Evolutionary conservation across 2,797 vertebrate species (phyloP), one percentile per base, ranked within the genome.

Genomic region (Pseudomugil tenellus): DNA sequence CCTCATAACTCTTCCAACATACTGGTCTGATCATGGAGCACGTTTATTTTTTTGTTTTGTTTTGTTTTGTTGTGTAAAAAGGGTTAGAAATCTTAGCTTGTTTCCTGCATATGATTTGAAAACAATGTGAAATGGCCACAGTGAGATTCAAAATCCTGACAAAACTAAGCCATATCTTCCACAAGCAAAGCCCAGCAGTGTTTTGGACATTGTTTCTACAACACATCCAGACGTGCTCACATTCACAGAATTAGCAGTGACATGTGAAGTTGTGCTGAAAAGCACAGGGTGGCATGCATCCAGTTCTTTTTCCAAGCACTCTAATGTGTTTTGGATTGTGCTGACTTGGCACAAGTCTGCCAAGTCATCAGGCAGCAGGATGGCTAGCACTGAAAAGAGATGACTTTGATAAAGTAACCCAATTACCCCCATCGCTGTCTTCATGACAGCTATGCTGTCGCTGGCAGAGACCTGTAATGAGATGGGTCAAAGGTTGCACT

Each of bases 361-460:
- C 70, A n/a, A 78, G 85, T 66, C 81, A 66, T 86, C 85, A 87
- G 67, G 82, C 68, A 37, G 76, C 67, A 70, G 69, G 64, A 6
- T 35, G 58, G 65, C 76, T 77, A 82, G 77, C 81, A 77, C 64
- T 84, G 80, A 79, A 43, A 77, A 74, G 39, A 23, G 43, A 51
- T 68, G 80, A 89, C 83, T 78, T 82, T 90, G 86, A 89, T 78
- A 67, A 76, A 89, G 80, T 67, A 80, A 88, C 88, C 84, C 78
- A 83, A 85, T 89, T 91, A 87, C 63, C 58, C 58, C 55, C 35
- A 28, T 48, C 70, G 72, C 68, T 65, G 54, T 76, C 72, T n/a
- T 56, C 46, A 3, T 82, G 75, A 83, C 81, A 79, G 76, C 56
- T 43, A 37, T 43, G 60, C 66, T 48, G 74, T 77, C 68, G 77